Evolutionary conservation across 92 coral and sea anemone species (phyloP).

Genomic region (Diadumene lineata): DNA sequence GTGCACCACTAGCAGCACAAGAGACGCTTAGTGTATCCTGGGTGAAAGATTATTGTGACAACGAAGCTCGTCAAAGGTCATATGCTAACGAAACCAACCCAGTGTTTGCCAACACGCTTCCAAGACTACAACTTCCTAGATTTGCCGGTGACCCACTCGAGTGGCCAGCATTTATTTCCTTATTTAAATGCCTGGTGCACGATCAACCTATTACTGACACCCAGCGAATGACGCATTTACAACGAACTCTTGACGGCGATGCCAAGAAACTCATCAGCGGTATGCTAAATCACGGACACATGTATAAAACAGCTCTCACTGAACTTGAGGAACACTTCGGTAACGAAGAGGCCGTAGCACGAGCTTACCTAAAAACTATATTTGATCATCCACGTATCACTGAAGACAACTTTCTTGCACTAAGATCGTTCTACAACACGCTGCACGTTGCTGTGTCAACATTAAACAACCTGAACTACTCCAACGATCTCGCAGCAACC

Average conservation of each 20-base stretch:
- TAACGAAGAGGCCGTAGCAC: constrained; percentile 40
- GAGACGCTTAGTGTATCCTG: constrained; percentile 34
- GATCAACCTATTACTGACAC: constrained; percentile 63
- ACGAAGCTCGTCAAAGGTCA: too few relatives aligned
- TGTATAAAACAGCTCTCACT: constrained; percentile 50
- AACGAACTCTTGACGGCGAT: too few relatives aligned
- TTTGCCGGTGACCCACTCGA: constrained; percentile 46
- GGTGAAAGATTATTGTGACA: too few relatives aligned
- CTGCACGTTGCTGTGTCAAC: constrained; percentile 49
- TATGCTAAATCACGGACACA: constrained; percentile 65
- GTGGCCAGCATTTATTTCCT: constrained; percentile 32
- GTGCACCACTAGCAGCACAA: not conserved
- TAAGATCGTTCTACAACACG: constrained; percentile 33
- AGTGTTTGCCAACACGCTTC: constrained; percentile 19
- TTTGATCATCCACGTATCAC: constrained; percentile 30
- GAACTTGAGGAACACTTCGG: constrained; percentile 61
- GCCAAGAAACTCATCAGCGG: constrained; percentile 56
- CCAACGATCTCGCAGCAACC: constrained; percentile 41
- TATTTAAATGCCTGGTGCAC: constrained; percentile 50
- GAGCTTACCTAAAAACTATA: constrained; percentile 38
- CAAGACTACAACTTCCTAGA: constrained; percentile 35
- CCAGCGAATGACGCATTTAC: constrained; percentile 50
- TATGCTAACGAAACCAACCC: too few relatives aligned
- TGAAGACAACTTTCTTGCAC: constrained; percentile 32
- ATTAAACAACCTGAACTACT: constrained; percentile 42